Base-by-base conservation (phyloP, 2,797 vertebrate species). In the Rhinatrema bivittatum region DNA sequence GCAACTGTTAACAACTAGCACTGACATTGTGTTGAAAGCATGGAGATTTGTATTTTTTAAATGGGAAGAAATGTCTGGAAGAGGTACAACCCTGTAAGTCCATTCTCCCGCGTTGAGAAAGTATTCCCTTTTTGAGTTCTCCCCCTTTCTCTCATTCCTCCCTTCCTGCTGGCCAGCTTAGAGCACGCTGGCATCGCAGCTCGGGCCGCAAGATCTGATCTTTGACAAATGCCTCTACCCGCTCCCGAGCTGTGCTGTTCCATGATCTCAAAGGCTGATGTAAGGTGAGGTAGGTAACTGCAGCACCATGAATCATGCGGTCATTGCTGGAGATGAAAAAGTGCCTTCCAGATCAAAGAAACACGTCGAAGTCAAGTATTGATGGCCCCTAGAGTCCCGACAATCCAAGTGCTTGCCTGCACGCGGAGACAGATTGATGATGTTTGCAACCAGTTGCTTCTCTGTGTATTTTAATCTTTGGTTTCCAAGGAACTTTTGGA, bases 401-500 rank as follows among this genome's bases (percentile, higher is more conserved):
- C 21, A 39, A 53, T 61, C 60, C 47, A 51, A 7, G 39, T 16
- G 40, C 49, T n/a, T 53, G 62, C 56, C 60, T 60, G 20, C 50
- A 45, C 40, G 67, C 44, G 62, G 42, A 68, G 53, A 46, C 17
- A 50, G 55, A 66, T 64, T 62, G 53, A 62, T 54, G 50, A 64
- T 20, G 15, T 52, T 55, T 27, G 39, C 13, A 42, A 34, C 62
- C 58, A 30, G 43, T 60, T 48, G 39, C 59, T 62, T 46, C 60
- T 48, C 50, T 13, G 32, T 31, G 51, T 53, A 42, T 49, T 35
- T 60, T 57, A 55, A 54, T 54, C 52, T 71, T 51, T 44, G 32
- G 56, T 57, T 71, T 64, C 27, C 50, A 28, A 32, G 50, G 29
- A 13, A 52, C 33, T 66, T 60, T 46, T 53, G 60, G 53, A 40